Evolutionary conservation across 2,888 invertebrate species (phyloP), one percentile per base, ranked within the genome.

Genomic region (Xanthorhoe designata): DNA sequence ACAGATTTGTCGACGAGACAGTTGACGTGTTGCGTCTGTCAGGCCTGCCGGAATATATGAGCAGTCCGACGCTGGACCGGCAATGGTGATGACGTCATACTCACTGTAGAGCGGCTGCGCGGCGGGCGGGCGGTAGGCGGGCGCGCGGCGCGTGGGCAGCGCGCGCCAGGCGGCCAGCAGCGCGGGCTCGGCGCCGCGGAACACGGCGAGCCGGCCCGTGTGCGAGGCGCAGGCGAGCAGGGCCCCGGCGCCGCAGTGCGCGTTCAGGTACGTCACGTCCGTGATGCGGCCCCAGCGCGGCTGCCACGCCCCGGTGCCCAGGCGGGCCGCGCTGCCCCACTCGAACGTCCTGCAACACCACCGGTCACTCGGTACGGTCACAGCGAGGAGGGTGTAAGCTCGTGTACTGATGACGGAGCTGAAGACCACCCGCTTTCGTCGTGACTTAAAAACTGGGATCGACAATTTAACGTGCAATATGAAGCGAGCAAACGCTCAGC

Each of bases 141-240:
- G 76, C 69, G 84, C 81, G 74, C 87, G 87, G 15, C 87, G 94
- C 80, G 97, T 96, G 63, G 95, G 95, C 19, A 98, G 94, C 32
- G 97, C 98, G 83, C 97, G 97, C 97, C 98, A 99, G 49, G 97
- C 92, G 59, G 87, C 73, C 47, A 98, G 94, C 75, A 98, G 91
- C 55, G 97, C 95, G 91, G 99, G 98, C 47, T 98, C 91, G 92
- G 97, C 68, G 98, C 93, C 61, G 97, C 54, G 60, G 94, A 96
- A 98, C 24, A 98, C 85, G 80, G 96, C 94, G 29, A 98, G 94
- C 65, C 96, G 95, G 45, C 98, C 98, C 82, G 96, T 96, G 86
- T 97, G 97, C 59, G 96, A 95, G 29, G 96, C 97, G 52, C 95
- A 95, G 92, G 97, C 94, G 54, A 97, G 90, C 75, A 98, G 92